phyloP scores from a whole-genome alignment of 2,888 invertebrate genomes.

The Caenorhabditis auriculariae region DNA sequence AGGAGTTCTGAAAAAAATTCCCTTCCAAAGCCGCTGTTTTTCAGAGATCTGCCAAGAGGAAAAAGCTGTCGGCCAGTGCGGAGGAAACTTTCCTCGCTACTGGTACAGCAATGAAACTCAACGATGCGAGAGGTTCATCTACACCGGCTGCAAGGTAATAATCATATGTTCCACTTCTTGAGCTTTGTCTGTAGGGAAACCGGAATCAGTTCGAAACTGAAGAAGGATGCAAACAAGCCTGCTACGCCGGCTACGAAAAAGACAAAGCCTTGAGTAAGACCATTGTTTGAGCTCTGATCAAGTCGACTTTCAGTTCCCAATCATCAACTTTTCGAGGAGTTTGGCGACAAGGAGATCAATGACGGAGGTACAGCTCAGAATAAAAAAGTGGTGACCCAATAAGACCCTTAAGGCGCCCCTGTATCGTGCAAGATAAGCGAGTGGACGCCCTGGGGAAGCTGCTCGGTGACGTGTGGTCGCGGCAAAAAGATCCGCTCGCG shows the following conservation, averaged over 20 bases:
- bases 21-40: too few species aligned
- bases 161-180: too few species aligned
- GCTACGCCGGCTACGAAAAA: conserved; percentile 61
- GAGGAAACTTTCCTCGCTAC: conserved; percentile 84
- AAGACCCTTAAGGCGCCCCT: conserved; percentile 9
- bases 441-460: conserved; percentile 79
- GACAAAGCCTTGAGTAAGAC: conserved; percentile 46
- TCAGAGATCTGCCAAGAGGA: conserved; percentile 81
- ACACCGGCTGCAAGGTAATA: conserved; percentile 88
- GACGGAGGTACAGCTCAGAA: conserved; percentile 44
- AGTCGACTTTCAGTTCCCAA: conserved; percentile 52
- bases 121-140: conserved; percentile 80
- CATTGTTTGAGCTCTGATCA: too few species aligned
- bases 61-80: conserved; percentile 81
- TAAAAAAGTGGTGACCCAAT: too few species aligned
- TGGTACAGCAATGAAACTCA: conserved; percentile 76
- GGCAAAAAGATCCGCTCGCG: conserved; percentile 68
- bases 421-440: conserved; percentile 74
- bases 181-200: conserved; percentile 40
- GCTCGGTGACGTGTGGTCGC: conserved; percentile 83
- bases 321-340: conserved; percentile 53
- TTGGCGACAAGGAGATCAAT: conserved; percentile 42
- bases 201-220: conserved; percentile 63
- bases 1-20: too few species aligned
- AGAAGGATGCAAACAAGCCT: conserved; percentile 65